A percentile compares a stretch with the other conserved stretches of the same genome.
Conservation (phyloP, 2,113 vertebrate species). For the Sinocyclocheilus maitianheensis region DNA sequence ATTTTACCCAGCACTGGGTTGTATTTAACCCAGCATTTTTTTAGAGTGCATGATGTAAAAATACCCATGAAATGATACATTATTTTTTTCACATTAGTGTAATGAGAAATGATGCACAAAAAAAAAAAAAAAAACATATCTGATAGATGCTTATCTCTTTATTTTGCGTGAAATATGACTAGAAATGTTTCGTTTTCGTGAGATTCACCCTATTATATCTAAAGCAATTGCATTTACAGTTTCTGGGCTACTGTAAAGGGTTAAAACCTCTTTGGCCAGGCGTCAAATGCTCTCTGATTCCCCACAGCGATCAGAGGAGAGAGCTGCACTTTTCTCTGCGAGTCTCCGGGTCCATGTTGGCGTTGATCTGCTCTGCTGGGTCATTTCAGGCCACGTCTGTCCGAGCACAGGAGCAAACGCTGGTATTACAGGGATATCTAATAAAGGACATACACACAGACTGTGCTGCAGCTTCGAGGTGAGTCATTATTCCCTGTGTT, state of each 20-base stretch:
- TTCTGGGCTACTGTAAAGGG: neutral
- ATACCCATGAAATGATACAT: too few species aligned
- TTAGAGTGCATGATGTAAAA: neutral
- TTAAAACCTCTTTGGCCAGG: slow-evolving; percentile 29
- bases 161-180: neutral
- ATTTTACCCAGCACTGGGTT: too few species aligned
- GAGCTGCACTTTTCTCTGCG: neutral
- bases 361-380: slow-evolving; percentile 30
- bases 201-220: neutral
- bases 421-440: neutral
- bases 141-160: neutral
- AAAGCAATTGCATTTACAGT: too few species aligned
- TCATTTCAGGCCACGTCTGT: slow-evolving; percentile 43
- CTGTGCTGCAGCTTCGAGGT: slow-evolving; percentile 21
- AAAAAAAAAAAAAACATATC: too few species aligned
- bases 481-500: neutral
- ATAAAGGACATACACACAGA: neutral
- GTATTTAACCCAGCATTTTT: too few species aligned
- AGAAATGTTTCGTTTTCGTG: neutral
- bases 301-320: slow-evolving; percentile 38
- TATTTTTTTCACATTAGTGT: neutral
- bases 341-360: slow-evolving; percentile 37
- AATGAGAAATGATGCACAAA: neutral
- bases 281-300: slow-evolving; percentile 37
- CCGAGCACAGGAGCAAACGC: slow-evolving; percentile 6